Base-by-base conservation (phyloP, 2,113 vertebrate species). In the Struthio camelus region DNA sequence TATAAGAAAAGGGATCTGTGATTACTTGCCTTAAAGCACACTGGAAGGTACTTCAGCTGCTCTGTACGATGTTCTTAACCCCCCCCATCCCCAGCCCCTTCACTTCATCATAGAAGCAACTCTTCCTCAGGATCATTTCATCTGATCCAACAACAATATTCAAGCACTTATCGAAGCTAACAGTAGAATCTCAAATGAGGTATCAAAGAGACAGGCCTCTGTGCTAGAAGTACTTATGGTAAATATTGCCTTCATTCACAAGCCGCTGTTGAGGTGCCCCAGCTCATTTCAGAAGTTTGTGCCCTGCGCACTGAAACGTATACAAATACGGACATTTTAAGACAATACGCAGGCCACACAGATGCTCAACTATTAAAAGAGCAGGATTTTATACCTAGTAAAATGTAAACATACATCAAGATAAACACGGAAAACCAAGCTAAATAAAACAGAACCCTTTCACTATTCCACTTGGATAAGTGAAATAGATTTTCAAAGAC, bases 291-390 rank as follows among this genome's bases (percentile, higher is more conserved):
- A 87, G 71, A 67, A 34, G 28, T 53, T 80, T 94, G 62, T 94
- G 87, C 58, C 83, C 50, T 89, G 73, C 89, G 75, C 82, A 78
- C 76, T 94, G 85, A 73, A 93, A 90, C 48, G 54, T 46, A 90
- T 20, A 94, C 48, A 86, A 90, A 95, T 58, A 96, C 58, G 94
- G 67, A 89, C 78, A 92, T 64, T 79, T 84, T 85, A 91, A 93
- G 75, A 84, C 17, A 85, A 95, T 46, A 90, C 59, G 82, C 72
- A 87, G 38, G n/a, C 70, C n/a, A 14, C 38, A 90, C 11, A 78
- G 64, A 75, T 71, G 10, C 50, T 91, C 36, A 62, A 85, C 85
- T 77, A 89, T 14, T 70, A 48, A 73, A 90, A 79, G n/a, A 89
- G 40, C 76, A 87, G 85, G 77, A 91, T 59, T 28, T 61, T 48